Conservation (phyloP, 2,888 invertebrate genomes). For the Drosophila mayaguana region DNA sequence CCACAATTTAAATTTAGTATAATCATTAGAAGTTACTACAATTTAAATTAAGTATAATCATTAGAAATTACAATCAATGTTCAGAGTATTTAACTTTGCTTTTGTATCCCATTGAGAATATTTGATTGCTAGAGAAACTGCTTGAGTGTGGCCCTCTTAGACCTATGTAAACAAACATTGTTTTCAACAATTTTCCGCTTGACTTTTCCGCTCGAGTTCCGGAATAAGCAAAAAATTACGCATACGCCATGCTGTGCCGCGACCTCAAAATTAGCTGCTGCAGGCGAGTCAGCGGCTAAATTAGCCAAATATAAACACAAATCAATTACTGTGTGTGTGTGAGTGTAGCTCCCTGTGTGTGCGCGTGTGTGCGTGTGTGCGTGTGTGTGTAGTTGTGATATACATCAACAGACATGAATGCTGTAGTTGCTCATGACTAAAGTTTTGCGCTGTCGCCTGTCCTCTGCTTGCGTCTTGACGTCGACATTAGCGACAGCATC, state of each 20-base stretch:
- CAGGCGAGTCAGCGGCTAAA: conserved; percentile 40
- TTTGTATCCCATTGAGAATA: background rate
- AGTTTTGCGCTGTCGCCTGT: conserved; percentile 35
- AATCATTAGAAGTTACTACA: too few relatives aligned
- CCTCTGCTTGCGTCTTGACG: background rate
- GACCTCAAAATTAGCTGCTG: conserved; percentile 16
- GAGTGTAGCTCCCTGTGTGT: too few relatives aligned
- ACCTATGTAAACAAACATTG: background rate
- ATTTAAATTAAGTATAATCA: too few relatives aligned
- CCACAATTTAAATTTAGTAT: too few relatives aligned
- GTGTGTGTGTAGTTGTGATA: background rate
- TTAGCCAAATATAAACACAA: conserved; percentile 52
- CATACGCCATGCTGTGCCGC: conserved; percentile 39
- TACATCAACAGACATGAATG: background rate
- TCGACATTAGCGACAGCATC: background rate
- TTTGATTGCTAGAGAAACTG: background rate
- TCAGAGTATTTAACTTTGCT: too few relatives aligned
- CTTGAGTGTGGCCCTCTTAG: background rate
- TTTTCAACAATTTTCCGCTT: background rate
- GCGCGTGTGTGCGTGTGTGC: background rate
- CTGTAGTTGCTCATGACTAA: conserved; percentile 33
- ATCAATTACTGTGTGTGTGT: conserved; percentile 41
- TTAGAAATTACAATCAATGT: too few relatives aligned
- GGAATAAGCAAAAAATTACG: conserved; percentile 14
- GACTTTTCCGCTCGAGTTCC: background rate